phyloP scores from a whole-genome alignment of 2,888 invertebrate species.

The Plagodis pulveraria region DNA sequence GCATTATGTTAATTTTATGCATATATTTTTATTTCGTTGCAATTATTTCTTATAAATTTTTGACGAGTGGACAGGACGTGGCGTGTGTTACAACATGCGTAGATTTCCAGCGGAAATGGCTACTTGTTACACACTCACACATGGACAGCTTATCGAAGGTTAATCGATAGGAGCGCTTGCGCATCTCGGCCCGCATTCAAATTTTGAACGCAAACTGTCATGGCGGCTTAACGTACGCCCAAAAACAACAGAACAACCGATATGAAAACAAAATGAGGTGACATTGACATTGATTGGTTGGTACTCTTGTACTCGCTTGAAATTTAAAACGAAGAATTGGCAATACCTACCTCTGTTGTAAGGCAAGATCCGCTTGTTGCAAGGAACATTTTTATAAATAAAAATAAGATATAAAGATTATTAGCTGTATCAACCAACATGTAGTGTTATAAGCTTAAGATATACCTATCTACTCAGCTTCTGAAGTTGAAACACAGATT shows the following conservation, averaged over 20 bases:
- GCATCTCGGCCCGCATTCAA: slow-evolving; percentile 81
- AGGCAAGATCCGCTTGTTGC: slow-evolving; percentile 11
- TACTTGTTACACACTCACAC: slow-evolving; percentile 56
- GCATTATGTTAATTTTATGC: slow-evolving; percentile 35
- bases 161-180: slow-evolving; percentile 73
- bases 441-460: no score
- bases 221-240: slow-evolving; percentile 67
- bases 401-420: no score
- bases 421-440: no score
- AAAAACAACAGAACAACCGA: slow-evolving; percentile 57
- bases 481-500: no score
- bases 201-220: slow-evolving; percentile 77
- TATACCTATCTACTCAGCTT: no score
- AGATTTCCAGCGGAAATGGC: slow-evolving; percentile 65
- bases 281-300: slow-evolving; percentile 77
- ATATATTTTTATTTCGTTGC: slow-evolving; percentile 35
- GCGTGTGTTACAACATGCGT: slow-evolving; percentile 50
- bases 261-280: slow-evolving; percentile 58
- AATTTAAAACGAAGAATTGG: slow-evolving; percentile 50
- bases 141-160: slow-evolving; percentile 67
- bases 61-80: slow-evolving; percentile 53
- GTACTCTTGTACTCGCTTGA: slow-evolving; percentile 49
- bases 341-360: slow-evolving; percentile 10
- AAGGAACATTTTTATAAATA: slow-evolving; percentile 16
- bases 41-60: slow-evolving; percentile 41